Percentiles rank a stretch among this genome's conserved stretches.
phyloP scores from a whole-genome alignment of 2,888 invertebrate genomes.

The Clivina fossor region DNA sequence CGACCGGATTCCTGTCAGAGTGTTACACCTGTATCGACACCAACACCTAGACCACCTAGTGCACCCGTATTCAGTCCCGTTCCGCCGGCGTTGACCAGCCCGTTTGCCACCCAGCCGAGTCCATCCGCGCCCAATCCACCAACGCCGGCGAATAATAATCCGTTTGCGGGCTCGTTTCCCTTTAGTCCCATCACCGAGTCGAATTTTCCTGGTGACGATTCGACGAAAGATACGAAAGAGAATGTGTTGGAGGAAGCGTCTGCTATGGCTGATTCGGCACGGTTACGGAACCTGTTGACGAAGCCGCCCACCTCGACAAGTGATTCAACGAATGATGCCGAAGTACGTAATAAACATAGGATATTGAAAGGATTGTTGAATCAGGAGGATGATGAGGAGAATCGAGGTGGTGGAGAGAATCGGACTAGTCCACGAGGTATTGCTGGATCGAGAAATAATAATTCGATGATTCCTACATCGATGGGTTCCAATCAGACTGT shows the following conservation, averaged over 20 bases:
- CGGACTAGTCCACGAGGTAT: slow-evolving; percentile 53
- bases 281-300: slow-evolving; percentile 63
- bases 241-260: slow-evolving; percentile 52
- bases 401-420: slow-evolving; percentile 54
- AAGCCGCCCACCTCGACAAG: slow-evolving; percentile 50
- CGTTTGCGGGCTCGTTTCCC: slow-evolving; percentile 59
- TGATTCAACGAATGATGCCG: slow-evolving; percentile 47
- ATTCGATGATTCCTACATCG: slow-evolving; percentile 35
- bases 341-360: slow-evolving; percentile 55
- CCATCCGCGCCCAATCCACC: slow-evolving; percentile 52
- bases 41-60: slow-evolving; percentile 62
- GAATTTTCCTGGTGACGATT: slow-evolving; percentile 54
- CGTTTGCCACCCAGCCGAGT: slow-evolving; percentile 58
- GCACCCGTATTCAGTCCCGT: slow-evolving; percentile 53
- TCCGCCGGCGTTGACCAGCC: slow-evolving; percentile 47
- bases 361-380: slow-evolving; percentile 66
- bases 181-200: slow-evolving; percentile 66
- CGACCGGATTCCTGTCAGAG: slow-evolving; percentile 68
- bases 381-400: slow-evolving; percentile 65
- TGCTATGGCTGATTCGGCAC: slow-evolving; percentile 57
- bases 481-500: slow-evolving; percentile 42
- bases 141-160: slow-evolving; percentile 50
- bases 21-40: slow-evolving; percentile 62
- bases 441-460: slow-evolving; percentile 39
- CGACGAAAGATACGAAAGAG: slow-evolving; percentile 54